These are phyloP conservation scores for Agrilus planipennis DNA, from an alignment of 1,140 invertebrate genomes.

Conservation along the genomic window DNA sequence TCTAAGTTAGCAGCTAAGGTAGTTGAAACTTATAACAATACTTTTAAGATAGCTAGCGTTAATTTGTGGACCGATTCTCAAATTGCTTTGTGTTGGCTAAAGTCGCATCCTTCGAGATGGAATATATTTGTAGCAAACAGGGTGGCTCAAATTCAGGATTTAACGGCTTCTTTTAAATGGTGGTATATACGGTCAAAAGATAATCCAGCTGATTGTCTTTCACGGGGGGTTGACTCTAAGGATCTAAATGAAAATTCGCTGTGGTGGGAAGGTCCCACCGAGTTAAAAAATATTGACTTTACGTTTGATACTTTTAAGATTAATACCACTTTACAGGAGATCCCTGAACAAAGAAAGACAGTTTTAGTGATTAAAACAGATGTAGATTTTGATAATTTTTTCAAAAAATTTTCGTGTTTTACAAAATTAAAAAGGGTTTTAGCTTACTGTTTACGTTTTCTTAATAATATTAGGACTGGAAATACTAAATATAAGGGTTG, in stretches of 20 bases:
- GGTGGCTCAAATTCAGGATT: conserved; percentile 16
- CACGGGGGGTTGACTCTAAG: conserved; percentile 12
- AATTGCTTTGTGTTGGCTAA: conserved; percentile 18
- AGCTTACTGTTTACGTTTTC: conserved; percentile 2
- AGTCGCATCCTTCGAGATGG: conserved; percentile 9
- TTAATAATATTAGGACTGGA: background rate
- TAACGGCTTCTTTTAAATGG: conserved; percentile 10
- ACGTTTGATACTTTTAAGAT: too few relatives aligned
- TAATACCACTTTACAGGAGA: background rate
- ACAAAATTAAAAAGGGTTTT: conserved; percentile 1
- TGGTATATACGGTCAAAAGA: conserved; percentile 11
- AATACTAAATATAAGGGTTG: background rate
- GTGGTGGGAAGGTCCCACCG: conserved; percentile 22
- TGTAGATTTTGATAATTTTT: conserved; percentile 2
- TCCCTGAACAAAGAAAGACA: too few relatives aligned
- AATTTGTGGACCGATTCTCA: conserved; percentile 18
- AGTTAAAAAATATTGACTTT: conserved; percentile 1
- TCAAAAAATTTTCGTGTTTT: background rate
- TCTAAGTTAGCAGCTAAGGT: conserved; percentile 7
- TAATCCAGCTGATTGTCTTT: conserved; percentile 20
- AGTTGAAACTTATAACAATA: background rate
- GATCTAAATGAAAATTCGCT: conserved; percentile 11
- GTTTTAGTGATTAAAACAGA: background rate
- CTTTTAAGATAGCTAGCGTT: background rate
- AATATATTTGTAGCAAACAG: conserved; percentile 19